A percentile compares a stretch with the other conserved stretches of the same genome.
Conservation (phyloP, 1,140 invertebrate species). For the Lordiphosa mommai region DNA sequence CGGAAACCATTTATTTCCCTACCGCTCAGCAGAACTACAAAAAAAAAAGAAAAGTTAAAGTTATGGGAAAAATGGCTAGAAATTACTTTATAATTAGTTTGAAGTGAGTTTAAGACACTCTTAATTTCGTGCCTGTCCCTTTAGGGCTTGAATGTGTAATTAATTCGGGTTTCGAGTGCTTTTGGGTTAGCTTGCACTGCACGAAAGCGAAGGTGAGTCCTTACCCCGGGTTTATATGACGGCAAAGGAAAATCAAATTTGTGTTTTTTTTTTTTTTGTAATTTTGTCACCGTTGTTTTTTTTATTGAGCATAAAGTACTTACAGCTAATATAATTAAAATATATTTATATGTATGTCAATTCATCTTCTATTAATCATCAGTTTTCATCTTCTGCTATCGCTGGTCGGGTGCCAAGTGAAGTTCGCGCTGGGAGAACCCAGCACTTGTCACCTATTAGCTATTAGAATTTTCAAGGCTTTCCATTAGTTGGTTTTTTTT, state of each 20-base stretch:
- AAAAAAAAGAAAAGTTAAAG: slow-evolving; percentile 10
- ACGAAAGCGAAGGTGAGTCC: not conserved
- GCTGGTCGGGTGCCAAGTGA: slow-evolving; percentile 48
- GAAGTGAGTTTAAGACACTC: slow-evolving; percentile 20
- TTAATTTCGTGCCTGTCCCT: slow-evolving; percentile 1
- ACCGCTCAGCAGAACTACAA: slow-evolving; percentile 2
- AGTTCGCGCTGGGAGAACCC: slow-evolving; percentile 51
- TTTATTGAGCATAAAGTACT: slow-evolving; percentile 78
- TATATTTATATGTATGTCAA: slow-evolving; percentile 61
- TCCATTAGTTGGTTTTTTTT: slow-evolving; percentile 15
- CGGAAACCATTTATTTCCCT: slow-evolving; percentile 31
- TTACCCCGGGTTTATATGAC: no score
- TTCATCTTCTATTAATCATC: slow-evolving; percentile 50
- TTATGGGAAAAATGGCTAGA: slow-evolving; percentile 29
- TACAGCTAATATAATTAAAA: slow-evolving; percentile 72
- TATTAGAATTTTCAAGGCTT: slow-evolving; percentile 43
- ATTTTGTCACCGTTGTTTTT: slow-evolving; percentile 80
- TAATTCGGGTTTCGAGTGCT: slow-evolving; percentile 16
- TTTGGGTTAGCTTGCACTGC: not conserved
- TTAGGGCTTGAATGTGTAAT: slow-evolving; percentile 15
- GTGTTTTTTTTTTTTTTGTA: slow-evolving; percentile 62
- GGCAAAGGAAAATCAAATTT: slow-evolving; percentile 2
- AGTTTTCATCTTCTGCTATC: slow-evolving; percentile 32
- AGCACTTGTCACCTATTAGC: slow-evolving; percentile 58
- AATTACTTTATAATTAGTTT: slow-evolving; percentile 67